Evolutionary conservation across 23 tunicate genomes (phyloP), one percentile per base, ranked within the genome.

Genomic region (Pegea sp.): DNA sequence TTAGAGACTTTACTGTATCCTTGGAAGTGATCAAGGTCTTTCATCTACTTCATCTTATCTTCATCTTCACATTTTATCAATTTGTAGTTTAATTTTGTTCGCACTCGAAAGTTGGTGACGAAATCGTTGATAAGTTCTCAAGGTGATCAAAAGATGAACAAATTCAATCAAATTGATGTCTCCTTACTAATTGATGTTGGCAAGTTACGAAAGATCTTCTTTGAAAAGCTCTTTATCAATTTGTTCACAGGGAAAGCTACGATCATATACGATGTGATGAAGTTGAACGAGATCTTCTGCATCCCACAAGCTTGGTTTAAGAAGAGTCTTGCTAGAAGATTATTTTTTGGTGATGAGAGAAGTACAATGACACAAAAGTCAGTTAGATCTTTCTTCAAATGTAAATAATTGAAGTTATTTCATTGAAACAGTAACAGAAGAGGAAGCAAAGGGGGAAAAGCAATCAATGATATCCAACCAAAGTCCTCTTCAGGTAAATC

Each of bases 261-360:
- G 0, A 68, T 91, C 53, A 78, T 74, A 30, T 91, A 91, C 66
- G 99, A 91, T 64, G 75, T 91, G 92, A 52, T 87, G 26, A 56
- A 87, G 8, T 42, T 91, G 62, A 72, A 65, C 28, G 90, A 89
- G 58, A 89, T 89, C 0, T 64, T 89, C 4, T 90, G 75, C 21
- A 71, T 89, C 34, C 90, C 90, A 22, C 64, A 70, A 27, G 98
- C 98, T 27, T 89, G 98, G 98, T 89, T 72, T 52, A 57, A 76
- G 33, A 67, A 74, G 34, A 76, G 80, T 43, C 71, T 89, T 24
- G 98, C 98, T 8, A 70, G 98, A 54, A 60, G 90, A 56, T 28
- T 89, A 8, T 77, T 89, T 53, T 50, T 89, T 24, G 98, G 98
- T 18, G 98, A 89, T 21, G 57, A 74, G 4, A n/a, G n/a, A n/a